These are phyloP conservation scores for Eurois occulta DNA, from an alignment of 2,888 invertebrate species.

Conservation along the genomic window DNA sequence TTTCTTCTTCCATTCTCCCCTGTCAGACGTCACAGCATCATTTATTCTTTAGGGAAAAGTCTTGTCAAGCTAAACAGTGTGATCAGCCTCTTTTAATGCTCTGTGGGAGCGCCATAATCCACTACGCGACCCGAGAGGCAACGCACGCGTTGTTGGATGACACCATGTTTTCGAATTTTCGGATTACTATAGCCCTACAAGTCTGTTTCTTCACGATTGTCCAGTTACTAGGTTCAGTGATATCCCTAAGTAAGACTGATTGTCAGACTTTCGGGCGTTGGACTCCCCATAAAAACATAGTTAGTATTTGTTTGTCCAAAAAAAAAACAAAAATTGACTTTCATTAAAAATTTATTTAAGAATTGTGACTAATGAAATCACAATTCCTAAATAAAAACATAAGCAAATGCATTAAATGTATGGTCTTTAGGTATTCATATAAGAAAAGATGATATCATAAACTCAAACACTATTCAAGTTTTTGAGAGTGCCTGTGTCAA, in stretches of 20 bases:
- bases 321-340: conserved; percentile 10
- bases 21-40: too few relatives aligned
- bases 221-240: background rate
- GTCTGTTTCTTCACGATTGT: background rate
- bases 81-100: too few relatives aligned
- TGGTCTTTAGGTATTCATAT: background rate
- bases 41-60: too few relatives aligned
- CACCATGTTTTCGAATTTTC: background rate
- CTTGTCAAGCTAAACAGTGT: too few relatives aligned
- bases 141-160: too few relatives aligned
- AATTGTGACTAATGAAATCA: background rate
- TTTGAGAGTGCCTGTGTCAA: background rate
- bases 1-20: too few relatives aligned
- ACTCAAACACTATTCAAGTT: conserved; percentile 1
- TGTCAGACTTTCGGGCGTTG: background rate
- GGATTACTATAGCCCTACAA: background rate
- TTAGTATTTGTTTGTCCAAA: background rate
- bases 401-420: conserved; percentile 37
- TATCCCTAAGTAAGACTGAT: background rate
- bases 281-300: background rate
- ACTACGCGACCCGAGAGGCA: too few relatives aligned
- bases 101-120: too few relatives aligned
- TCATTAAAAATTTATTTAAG: conserved; percentile 2
- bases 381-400: conserved; percentile 3
- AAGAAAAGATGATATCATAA: conserved; percentile 38